These are phyloP conservation scores for Sphenodon punctatus DNA, from an alignment of 2,797 vertebrate species.

Conservation along the genomic window DNA sequence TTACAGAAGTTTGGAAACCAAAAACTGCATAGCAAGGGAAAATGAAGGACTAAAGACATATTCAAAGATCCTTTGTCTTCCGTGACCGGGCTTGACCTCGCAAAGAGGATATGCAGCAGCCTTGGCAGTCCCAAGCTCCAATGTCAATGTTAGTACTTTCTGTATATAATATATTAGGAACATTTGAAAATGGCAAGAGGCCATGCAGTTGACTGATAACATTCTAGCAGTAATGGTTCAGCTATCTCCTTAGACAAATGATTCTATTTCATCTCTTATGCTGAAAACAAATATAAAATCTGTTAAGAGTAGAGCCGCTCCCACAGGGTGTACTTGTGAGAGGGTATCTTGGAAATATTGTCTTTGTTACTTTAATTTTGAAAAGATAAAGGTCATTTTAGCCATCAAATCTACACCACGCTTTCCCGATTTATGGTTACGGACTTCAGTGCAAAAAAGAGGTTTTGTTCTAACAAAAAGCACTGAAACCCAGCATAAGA, in stretches of 20 bases:
- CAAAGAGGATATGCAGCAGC: constrained; percentile 35
- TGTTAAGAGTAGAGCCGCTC: neutral
- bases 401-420: neutral
- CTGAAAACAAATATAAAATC: constrained; percentile 47
- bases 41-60: constrained; percentile 27
- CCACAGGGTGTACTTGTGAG: constrained; percentile 9
- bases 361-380: constrained; percentile 9
- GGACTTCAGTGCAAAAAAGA: constrained; percentile 21
- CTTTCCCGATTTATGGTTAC: constrained; percentile 22
- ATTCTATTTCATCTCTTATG: constrained; percentile 32
- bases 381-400: constrained; percentile 18
- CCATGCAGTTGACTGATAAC: constrained; percentile 28
- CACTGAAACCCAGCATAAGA: too few species aligned
- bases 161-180: constrained; percentile 8
- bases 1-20: constrained; percentile 44
- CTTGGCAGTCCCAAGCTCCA: constrained; percentile 29
- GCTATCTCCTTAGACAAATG: constrained; percentile 1
- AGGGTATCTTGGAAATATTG: neutral
- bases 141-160: constrained; percentile 38
- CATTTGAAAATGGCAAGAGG: constrained; percentile 25
- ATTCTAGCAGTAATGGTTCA: neutral
- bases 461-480: constrained; percentile 25
- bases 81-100: constrained; percentile 29
- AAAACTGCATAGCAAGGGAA: constrained; percentile 18
- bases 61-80: constrained; percentile 57